Evolutionary conservation across 2,113 vertebrate species (phyloP), one percentile per base, ranked within the genome.

Genomic region (Hucho hucho): DNA sequence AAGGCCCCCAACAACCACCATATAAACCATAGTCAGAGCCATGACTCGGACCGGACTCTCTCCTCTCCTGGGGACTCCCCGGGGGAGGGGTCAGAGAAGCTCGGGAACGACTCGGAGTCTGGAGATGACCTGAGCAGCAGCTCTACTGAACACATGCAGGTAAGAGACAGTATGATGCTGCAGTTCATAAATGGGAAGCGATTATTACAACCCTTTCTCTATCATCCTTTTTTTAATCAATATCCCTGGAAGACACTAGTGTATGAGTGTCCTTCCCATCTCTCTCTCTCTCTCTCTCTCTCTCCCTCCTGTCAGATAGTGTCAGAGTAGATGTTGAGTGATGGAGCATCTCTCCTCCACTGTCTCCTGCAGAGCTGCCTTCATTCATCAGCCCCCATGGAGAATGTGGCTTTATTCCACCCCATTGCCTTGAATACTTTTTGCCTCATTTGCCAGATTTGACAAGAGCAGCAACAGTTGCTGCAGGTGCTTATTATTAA

Each of bases 101-200:
- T 93, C 58, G 95, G 92, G 64, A 95, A 96, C 0, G 97, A 98
- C 89, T 98, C 97, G 0, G 98, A 99, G 84, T 99, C 97, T 0
- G 97, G 97, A 47, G 97, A 99, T 67, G 97, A 99, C 64, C 93
- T 98, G 64, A 98, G 97, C 86, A 99, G 96, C 91, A 98, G 97
- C 81, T 98, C 97, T 16, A 97, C 95, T 0, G 97, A 99, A 72
- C 97, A 96, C 83, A 92, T 94, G 77, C 94, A 97, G 96, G 97
- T 99, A 93, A 18, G 49, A 53, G 49, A 53, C 14, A 18, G 14
- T 53, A 18, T 14, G 24, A 65, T 26, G 64, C 37, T 46, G 61
- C 16, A 24, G 13, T 26, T 43, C 37, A 3, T 43, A 43, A 43
- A 43, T 18, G 49, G 49, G 49, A 53, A 53, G 14, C 1, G 49